These are phyloP conservation scores for Cinclus cinclus DNA, from an alignment of 2,113 vertebrate species.

Conservation along the genomic window DNA sequence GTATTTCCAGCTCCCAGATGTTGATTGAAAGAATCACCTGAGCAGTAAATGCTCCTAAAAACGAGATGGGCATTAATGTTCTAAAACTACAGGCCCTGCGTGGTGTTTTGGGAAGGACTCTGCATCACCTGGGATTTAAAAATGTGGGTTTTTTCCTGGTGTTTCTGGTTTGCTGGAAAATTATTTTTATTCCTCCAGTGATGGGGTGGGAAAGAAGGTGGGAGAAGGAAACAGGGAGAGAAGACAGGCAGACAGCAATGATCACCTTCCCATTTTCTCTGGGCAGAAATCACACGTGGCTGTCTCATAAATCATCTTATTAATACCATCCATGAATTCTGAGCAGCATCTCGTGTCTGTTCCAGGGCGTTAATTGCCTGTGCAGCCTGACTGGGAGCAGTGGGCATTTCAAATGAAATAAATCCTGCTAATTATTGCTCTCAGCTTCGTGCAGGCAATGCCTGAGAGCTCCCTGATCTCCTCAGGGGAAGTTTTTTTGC, in stretches of 20 bases:
- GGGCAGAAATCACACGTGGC: not conserved
- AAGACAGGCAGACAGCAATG: not conserved
- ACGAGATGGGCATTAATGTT: not conserved
- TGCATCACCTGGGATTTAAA: not conserved
- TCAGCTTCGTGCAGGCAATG: not conserved
- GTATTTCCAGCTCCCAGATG: constrained; percentile 36
- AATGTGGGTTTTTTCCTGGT: too few relatives aligned
- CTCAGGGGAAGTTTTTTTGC: constrained; percentile 66
- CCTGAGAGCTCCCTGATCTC: not conserved
- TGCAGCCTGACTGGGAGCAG: not conserved
- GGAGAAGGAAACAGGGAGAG: not conserved
- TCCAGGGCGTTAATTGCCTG: not conserved
- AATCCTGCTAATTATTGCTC: constrained; percentile 14
- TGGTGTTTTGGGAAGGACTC: not conserved
- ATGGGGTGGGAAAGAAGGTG: not conserved
- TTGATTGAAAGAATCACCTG: constrained; percentile 7
- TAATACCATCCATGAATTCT: not conserved
- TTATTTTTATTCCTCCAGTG: not conserved
- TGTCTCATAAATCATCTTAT: not conserved
- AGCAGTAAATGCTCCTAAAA: constrained; percentile 13
- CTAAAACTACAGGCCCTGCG: not conserved
- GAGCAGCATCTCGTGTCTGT: not conserved
- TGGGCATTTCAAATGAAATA: not conserved
- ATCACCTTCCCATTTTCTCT: not conserved
- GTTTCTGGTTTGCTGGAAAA: not conserved